Evolutionary conservation across 2,797 vertebrate genomes (phyloP), one percentile per base, ranked within the genome.

Genomic region (Danio tinwini): DNA sequence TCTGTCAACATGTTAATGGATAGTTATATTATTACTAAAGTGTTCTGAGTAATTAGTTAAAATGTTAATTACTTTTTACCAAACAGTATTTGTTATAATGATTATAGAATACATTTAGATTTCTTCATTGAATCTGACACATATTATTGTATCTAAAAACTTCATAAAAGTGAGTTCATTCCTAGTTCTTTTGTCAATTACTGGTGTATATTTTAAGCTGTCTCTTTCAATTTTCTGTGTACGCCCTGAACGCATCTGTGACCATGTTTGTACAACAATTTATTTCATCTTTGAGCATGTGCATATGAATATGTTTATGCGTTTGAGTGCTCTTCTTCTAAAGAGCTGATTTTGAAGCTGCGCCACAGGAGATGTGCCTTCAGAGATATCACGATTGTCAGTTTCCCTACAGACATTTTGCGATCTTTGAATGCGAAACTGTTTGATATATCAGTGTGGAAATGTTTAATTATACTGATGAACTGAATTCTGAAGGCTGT

Each of bases 371-470:
- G 13, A 63, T 45, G 21, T 7, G 6, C 56, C 49, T 62, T 71
- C 39, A 79, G 49, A 79, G 56, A 72, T 6, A 62, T 42, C 55
- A 79, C 53, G 56, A 79, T 37, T 53, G 49, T 71, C 17, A 45
- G 49, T 53, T 62, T 71, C 39, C 13, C 58, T 6, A 58, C 42
- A 63, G 58, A 59, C 45, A 21, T 59, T 61, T 61, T 29, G 7
- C 61, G 42, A 44, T 49, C 44, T 68, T 67, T 67, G n/a, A 77
- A 62, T 0, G 1, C 52, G 17, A 71, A 61, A 52, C 19, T 29
- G 55, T 78, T 78, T 62, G 55, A 78, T 70, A 42, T 62, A 61
- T 70, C 47, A 45, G 14, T 40, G 42, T 59, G 21, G 53, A 44
- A 19, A 37, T 59, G 7, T 40, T 49, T 69, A 69, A 49, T 69